Evolutionary conservation across 2,888 invertebrate genomes (phyloP).

Genomic region (Syrista parreyssii): DNA sequence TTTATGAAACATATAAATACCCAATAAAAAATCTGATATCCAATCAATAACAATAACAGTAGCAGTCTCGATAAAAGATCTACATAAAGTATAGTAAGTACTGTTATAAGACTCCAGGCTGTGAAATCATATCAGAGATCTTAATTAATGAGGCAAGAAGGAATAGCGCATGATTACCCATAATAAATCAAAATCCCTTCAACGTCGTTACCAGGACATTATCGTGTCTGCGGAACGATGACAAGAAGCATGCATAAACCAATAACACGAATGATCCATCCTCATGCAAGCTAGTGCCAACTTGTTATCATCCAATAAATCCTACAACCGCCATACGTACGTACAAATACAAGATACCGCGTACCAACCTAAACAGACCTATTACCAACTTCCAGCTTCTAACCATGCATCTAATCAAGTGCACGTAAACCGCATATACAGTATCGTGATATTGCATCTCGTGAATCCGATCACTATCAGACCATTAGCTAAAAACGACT

Average conservation of each 20-base stretch:
- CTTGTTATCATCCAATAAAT: background rate
- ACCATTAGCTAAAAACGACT: background rate
- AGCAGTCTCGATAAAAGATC: background rate
- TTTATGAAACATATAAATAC: no score
- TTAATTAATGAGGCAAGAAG: background rate
- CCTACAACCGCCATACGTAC: background rate
- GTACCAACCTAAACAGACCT: background rate
- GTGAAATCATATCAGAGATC: background rate
- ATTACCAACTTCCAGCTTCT: background rate
- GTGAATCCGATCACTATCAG: conserved; percentile 2
- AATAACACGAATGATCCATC: background rate
- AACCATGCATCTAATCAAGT: background rate
- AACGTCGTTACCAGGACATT: background rate
- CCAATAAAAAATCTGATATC: background rate
- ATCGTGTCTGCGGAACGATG: background rate
- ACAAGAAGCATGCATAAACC: background rate
- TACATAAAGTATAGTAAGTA: background rate
- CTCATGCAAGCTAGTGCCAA: background rate
- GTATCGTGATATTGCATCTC: background rate
- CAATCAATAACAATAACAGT: background rate
- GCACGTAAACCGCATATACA: background rate
- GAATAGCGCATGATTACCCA: background rate
- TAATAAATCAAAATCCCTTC: background rate
- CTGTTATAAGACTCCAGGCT: background rate
- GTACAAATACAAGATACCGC: background rate